phyloP scores from a whole-genome alignment of 2,888 invertebrate genomes.

The Oligia latruncula region DNA sequence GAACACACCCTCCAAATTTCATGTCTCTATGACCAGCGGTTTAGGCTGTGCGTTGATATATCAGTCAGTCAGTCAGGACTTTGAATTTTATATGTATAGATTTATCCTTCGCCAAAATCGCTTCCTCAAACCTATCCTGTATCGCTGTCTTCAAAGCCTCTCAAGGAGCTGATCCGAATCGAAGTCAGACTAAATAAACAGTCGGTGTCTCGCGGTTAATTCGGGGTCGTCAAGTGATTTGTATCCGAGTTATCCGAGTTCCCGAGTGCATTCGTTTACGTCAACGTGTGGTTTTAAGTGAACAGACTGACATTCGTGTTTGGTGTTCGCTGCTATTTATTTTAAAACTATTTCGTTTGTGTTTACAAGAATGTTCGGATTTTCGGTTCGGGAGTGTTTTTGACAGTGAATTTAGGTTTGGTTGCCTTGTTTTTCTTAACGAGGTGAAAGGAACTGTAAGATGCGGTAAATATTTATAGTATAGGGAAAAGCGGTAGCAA shows the following conservation, averaged over 20 bases:
- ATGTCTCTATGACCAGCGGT: too few relatives aligned
- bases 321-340: slow-evolving; percentile 52
- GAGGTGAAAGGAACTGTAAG: slow-evolving; percentile 14
- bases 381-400: slow-evolving; percentile 34
- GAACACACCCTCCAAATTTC: too few relatives aligned
- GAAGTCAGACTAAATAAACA: slow-evolving; percentile 74
- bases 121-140: slow-evolving; percentile 27
- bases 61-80: too few relatives aligned
- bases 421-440: slow-evolving; percentile 24
- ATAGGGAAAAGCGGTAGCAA: slow-evolving; percentile 6
- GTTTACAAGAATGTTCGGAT: slow-evolving; percentile 50
- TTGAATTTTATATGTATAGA: too few relatives aligned
- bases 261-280: slow-evolving; percentile 72
- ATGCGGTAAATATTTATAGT: slow-evolving; percentile 39
- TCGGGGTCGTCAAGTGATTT: slow-evolving; percentile 79
- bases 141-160: slow-evolving; percentile 60
- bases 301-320: slow-evolving; percentile 59
- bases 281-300: slow-evolving; percentile 69
- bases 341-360: slow-evolving; percentile 59
- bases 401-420: slow-evolving; percentile 39
- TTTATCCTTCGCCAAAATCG: slow-evolving; percentile 22
- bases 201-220: slow-evolving; percentile 77
- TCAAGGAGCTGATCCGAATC: slow-evolving; percentile 56
- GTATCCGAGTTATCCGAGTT: slow-evolving; percentile 70
- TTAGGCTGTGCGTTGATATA: too few relatives aligned